Evolutionary conservation across 2,888 invertebrate genomes (phyloP).

Genomic region (Hylaea fasciaria): DNA sequence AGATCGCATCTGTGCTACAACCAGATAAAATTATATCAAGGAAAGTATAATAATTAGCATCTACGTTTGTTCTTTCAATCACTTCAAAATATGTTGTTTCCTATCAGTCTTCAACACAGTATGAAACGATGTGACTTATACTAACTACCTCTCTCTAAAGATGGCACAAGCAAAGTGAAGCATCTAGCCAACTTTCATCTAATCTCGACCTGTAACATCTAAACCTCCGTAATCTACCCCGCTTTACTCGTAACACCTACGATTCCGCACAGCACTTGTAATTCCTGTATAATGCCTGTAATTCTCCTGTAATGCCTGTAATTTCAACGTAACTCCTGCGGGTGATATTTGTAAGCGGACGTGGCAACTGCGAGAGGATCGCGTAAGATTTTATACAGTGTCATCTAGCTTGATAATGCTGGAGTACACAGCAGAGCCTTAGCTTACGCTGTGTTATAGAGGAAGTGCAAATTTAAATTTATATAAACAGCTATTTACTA

Average conservation of each 20-base stretch:
- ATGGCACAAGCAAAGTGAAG: not conserved
- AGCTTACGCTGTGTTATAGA: not conserved
- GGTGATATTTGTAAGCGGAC: slow-evolving; percentile 62
- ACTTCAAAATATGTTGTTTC: no score
- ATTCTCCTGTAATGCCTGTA: slow-evolving; percentile 51
- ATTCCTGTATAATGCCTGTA: slow-evolving; percentile 38
- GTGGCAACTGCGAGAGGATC: slow-evolving; percentile 42
- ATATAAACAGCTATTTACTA: not conserved
- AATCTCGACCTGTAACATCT: slow-evolving; percentile 40
- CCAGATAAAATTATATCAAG: no score
- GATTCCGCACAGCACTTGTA: slow-evolving; percentile 40
- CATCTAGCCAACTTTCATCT: slow-evolving; percentile 19
- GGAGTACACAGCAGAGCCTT: slow-evolving; percentile 7
- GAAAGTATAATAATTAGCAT: no score
- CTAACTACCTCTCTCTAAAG: not conserved
- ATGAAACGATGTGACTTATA: no score
- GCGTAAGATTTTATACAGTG: slow-evolving; percentile 49
- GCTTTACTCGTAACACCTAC: slow-evolving; percentile 40
- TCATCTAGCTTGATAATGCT: slow-evolving; percentile 43
- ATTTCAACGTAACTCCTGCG: slow-evolving; percentile 60
- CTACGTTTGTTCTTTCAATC: no score
- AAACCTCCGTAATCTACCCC: slow-evolving; percentile 50
- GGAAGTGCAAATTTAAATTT: not conserved
- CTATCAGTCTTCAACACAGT: not conserved
- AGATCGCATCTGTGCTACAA: no score